Base-by-base conservation (phyloP, 2,113 vertebrate species). In the Astatotilapia flaviijosephi region DNA sequence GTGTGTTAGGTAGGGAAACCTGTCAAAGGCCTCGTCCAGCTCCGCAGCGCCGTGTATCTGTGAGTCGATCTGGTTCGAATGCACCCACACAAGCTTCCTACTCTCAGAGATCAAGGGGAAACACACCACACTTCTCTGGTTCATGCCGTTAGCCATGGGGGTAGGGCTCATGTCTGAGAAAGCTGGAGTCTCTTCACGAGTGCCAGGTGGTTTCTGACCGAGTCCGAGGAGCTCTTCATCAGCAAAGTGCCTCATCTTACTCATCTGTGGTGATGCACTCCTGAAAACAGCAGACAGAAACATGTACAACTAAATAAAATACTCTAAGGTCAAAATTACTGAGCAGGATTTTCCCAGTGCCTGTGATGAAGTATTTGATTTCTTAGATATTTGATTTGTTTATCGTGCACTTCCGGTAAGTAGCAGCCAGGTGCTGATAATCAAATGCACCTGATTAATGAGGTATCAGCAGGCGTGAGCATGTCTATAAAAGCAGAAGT, bases 1-100 rank as follows among this genome's bases (percentile, higher is more conserved):
- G 53, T 92, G 90, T 10, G 96, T 97, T 31, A 97, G 97, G 62
- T 98, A 98, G 0, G 98, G 97, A 82, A 97, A 98, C 47, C 90
- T 94, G 86, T 96, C 96, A 85, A 98, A 98, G n/a, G 97, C 97
- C n/a, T 97, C 94, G 4, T 95, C 85, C 79, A 98, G 96, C 77
- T 96, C 95, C 4, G 93, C 95, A n/a, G 95, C 93, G 5, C 89
- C 73, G 3, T 97, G 96, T 60, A 96, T 89, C 62, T 82, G 83
- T 0, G 73, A 95, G 12, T 93, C 89, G 6, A 96, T 95, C 81
- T 97, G 94, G 26, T 96, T 93, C 1, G 96, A 96, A 37, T 94
- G 91, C 11, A 97, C 96, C 97, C 97, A 97, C 31, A 97, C 92
- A 33, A 97, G 83, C 93, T 93, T 97, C 33, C 97, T 93, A 54